phyloP scores from a whole-genome alignment of 2,797 vertebrate species.

The Falco biarmicus region DNA sequence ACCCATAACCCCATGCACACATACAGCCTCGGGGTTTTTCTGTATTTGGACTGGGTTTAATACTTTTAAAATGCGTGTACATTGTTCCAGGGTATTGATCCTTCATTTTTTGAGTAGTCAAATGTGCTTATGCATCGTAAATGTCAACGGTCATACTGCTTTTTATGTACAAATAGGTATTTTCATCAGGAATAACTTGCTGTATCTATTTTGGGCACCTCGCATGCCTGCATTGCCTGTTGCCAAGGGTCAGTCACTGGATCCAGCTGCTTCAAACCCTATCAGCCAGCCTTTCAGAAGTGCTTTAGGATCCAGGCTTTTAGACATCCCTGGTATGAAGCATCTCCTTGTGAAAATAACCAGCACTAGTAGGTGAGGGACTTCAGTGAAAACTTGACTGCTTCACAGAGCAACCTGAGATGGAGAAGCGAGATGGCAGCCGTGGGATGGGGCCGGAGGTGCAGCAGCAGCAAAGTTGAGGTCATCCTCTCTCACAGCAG shows the following conservation, averaged over 20 bases:
- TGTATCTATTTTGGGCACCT: not conserved
- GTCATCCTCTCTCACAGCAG: not conserved
- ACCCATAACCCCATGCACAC: not conserved
- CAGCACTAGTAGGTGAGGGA: not conserved
- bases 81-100: not conserved
- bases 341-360: not conserved
- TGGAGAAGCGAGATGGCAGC: not conserved
- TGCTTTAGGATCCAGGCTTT: not conserved
- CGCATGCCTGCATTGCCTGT: not conserved
- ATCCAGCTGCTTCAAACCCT: not conserved
- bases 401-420: not conserved
- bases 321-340: not conserved
- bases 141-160: not conserved
- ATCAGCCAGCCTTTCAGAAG: not conserved
- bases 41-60: not conserved
- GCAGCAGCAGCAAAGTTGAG: not conserved
- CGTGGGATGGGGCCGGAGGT: fast-evolving
- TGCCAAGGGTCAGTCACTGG: not conserved
- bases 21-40: not conserved
- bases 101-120: not conserved
- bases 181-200: not conserved
- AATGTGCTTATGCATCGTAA: not conserved
- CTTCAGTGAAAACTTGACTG: not conserved
- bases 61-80: not conserved
- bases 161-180: not conserved